Percentiles rank a stretch among this genome's conserved stretches.
These are phyloP conservation scores for Forbesichthys papilliferus DNA, from an alignment of 2,113 vertebrate genomes.

Conservation along the genomic window DNA sequence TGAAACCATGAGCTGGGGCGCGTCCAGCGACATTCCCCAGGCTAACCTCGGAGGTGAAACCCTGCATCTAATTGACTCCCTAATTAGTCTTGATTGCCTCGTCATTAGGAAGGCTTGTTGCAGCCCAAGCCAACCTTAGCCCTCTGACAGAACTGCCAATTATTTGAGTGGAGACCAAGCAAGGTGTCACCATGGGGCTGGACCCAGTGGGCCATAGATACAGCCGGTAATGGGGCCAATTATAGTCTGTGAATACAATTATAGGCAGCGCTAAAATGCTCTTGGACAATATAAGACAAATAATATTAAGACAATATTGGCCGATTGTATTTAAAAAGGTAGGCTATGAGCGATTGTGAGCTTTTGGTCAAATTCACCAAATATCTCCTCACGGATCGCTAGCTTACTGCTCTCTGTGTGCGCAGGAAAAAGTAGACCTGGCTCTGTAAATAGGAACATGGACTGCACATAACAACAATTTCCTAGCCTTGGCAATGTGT, in stretches of 20 bases:
- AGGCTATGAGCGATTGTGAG: too few species aligned
- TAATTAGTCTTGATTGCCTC: slow-evolving; percentile 71
- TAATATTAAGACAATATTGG: slow-evolving; percentile 37
- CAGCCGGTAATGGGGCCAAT: slow-evolving; percentile 45
- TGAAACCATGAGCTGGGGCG: slow-evolving; percentile 47
- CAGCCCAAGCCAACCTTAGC: slow-evolving; percentile 8
- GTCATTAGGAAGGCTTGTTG: slow-evolving; percentile 51
- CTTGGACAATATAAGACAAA: slow-evolving; percentile 24
- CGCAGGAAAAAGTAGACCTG: too few species aligned
- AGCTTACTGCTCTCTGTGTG: too few species aligned
- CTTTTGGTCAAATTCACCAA: too few species aligned
- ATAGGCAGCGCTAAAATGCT: slow-evolving; percentile 34
- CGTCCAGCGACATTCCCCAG: slow-evolving; percentile 50
- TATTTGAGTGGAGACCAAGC: slow-evolving; percentile 54
- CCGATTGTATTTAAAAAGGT: slow-evolving; percentile 35
- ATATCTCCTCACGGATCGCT: too few species aligned
- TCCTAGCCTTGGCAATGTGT: too few species aligned
- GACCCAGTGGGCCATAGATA: slow-evolving; percentile 39
- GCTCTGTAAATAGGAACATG: too few species aligned
- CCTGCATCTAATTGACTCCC: slow-evolving; percentile 64
- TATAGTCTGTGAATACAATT: slow-evolving; percentile 51
- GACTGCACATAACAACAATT: too few species aligned
- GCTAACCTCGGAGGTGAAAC: slow-evolving; percentile 68
- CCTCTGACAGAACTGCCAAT: slow-evolving; percentile 40
- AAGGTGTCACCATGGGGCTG: slow-evolving; percentile 58